phyloP scores from a whole-genome alignment of 1,140 invertebrate genomes.

The Trissolcus basalis region DNA sequence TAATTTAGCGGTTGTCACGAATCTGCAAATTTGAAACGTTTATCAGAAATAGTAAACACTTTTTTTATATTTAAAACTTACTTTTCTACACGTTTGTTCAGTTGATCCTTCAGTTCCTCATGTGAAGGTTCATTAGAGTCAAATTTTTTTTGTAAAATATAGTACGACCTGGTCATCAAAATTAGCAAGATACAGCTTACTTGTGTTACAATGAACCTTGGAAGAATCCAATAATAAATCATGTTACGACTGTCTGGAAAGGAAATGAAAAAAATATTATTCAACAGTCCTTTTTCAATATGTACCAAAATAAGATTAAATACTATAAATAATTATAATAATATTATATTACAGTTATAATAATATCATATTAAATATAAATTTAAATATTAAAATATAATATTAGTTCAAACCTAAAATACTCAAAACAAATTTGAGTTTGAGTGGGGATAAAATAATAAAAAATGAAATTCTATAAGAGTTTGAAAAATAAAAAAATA shows the following conservation, averaged over 20 bases:
- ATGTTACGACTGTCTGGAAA: not conserved
- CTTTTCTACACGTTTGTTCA: not conserved
- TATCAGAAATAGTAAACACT: too few species aligned
- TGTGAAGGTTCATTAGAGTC: not conserved
- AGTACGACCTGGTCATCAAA: not conserved
- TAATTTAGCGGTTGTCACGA: not conserved
- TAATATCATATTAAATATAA: too few species aligned
- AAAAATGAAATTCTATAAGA: too few species aligned
- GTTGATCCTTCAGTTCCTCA: not conserved
- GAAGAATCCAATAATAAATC: slow-evolving; percentile 1
- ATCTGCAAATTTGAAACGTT: not conserved
- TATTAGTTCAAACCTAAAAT: too few species aligned
- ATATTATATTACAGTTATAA: too few species aligned
- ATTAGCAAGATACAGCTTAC: not conserved
- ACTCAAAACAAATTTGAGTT: too few species aligned
- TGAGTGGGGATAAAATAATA: too few species aligned
- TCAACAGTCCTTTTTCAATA: not conserved
- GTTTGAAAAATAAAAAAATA: too few species aligned
- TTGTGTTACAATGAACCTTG: slow-evolving; percentile 1
- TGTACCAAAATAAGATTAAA: too few species aligned
- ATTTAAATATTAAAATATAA: too few species aligned
- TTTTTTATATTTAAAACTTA: not conserved
- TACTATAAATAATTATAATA: too few species aligned
- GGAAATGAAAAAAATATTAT: not conserved
- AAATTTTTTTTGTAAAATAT: not conserved